Evolutionary conservation across 1,140 invertebrate genomes (phyloP).

Genomic region (Teleopsis dalmanni): DNA sequence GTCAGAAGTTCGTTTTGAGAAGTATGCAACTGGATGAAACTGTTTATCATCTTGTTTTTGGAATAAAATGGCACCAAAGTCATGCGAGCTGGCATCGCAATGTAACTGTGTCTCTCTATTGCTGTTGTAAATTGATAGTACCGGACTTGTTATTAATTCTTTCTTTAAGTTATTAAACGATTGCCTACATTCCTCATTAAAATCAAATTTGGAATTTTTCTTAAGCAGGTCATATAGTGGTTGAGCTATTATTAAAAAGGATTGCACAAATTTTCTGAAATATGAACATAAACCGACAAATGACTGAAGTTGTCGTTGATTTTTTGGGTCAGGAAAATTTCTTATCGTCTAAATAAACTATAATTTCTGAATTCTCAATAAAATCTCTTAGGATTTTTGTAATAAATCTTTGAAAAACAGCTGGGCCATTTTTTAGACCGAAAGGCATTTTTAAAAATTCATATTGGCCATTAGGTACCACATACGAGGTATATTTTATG

Average conservation of each 20-base stretch:
- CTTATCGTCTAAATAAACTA: background rate
- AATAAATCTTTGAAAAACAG: constrained; percentile 5
- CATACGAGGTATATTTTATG: constrained; percentile 32
- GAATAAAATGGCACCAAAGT: background rate
- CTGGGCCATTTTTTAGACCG: constrained; percentile 15
- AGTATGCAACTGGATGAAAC: constrained; percentile 41
- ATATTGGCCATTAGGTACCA: constrained; percentile 34
- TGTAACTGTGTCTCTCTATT: background rate
- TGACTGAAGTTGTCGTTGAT: background rate
- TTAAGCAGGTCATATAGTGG: background rate
- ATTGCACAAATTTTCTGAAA: background rate
- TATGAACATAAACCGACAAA: background rate
- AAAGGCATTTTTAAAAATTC: constrained; percentile 27
- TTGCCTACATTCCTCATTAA: background rate
- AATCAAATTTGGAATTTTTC: background rate
- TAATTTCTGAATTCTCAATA: background rate
- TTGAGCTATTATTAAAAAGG: background rate
- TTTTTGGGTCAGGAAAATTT: background rate
- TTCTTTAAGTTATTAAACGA: background rate
- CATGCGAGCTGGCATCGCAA: background rate
- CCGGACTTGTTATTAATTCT: background rate
- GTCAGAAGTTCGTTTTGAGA: constrained; percentile 35
- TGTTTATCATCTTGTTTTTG: constrained; percentile 18
- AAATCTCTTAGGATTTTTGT: constrained; percentile 1
- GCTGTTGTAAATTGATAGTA: background rate